A percentile compares a stretch with the other conserved stretches of the same genome.
Evolutionary conservation across 2,797 vertebrate species (phyloP).

Genomic region (Neosalanx taihuensis): DNA sequence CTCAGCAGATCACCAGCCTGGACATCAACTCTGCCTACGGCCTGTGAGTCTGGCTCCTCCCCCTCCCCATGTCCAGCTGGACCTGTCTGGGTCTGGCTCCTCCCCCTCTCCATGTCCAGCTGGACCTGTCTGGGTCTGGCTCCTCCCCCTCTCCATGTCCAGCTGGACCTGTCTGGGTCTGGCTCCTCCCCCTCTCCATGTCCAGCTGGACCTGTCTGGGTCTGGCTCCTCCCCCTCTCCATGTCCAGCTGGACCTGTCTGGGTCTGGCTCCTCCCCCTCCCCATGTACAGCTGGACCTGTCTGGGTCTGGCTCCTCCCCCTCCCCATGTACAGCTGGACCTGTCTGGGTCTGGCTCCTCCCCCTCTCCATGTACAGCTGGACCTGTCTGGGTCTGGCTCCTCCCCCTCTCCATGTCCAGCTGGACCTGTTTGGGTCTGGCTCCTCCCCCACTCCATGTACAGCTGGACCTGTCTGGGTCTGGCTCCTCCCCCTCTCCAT

Average conservation of each 20-base stretch:
- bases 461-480: conserved; percentile 69
- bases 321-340: too few relatives aligned
- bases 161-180: not conserved
- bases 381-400: not conserved
- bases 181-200: not conserved
- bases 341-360: not conserved
- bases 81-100: not conserved
- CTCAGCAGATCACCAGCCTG: conserved; percentile 95
- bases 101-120: not conserved
- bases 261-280: conserved; percentile 66
- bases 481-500: not conserved
- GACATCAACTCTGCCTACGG: conserved; percentile 94
- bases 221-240: not conserved
- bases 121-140: not conserved
- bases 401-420: not conserved
- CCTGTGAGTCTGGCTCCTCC: conserved; percentile 80
- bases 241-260: conserved; percentile 41
- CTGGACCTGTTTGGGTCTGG: not conserved
- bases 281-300: not conserved
- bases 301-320: not conserved
- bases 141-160: not conserved
- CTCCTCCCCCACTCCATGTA: not conserved
- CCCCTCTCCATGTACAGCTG: not conserved
- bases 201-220: too few relatives aligned
- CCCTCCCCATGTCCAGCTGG: not conserved